Base-by-base conservation (phyloP, 2,113 vertebrate species). In the Suncus etruscus region DNA sequence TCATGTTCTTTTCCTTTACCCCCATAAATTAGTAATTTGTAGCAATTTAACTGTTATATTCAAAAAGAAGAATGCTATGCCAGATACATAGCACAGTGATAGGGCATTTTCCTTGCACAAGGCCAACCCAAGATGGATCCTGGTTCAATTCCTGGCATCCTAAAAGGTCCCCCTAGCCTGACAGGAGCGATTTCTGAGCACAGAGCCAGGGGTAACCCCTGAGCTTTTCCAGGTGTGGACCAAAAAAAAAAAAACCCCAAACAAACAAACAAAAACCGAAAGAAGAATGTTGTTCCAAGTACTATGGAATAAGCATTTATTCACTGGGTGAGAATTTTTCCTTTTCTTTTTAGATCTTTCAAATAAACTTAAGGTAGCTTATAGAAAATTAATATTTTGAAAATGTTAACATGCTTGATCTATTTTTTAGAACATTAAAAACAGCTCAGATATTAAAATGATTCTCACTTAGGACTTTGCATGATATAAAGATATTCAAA, bases 21-120 rank as follows among this genome's bases (percentile, higher is more conserved):
- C 27, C 69, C 24, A 20, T 92, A 91, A 95, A 89, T 91, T 90
- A 94, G 6, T 95, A 94, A 86, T 82, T 15, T 90, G 4, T 48
- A 48, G 66, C 92, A 78, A 45, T 83, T 93, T 27, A 89, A 20
- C 80, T 94, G 92, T 93, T 75, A 93, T 85, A 91, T 92, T 25
- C 47, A 32, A 72, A 77, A 86, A 91, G 84, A 87, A 88, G 66
- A 93, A 66, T 54, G 58, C 58, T 20, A 20, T 20, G 39, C 39
- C 39, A 39, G 39, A 39, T 3, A 39, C 3, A 39, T 39, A 39
- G 39, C 39, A 39, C 39, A 39, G 39, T 39, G 39, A 5, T 39
- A 39, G 39, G 39, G 39, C 39, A 58, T 58, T 32, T 92, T 16
- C 78, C 45, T 94, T 39, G 5, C 39, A 39, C 3, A 5, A 3